Base-by-base conservation (phyloP, 2,797 vertebrate genomes). In the Telmatherina bonti region DNA sequence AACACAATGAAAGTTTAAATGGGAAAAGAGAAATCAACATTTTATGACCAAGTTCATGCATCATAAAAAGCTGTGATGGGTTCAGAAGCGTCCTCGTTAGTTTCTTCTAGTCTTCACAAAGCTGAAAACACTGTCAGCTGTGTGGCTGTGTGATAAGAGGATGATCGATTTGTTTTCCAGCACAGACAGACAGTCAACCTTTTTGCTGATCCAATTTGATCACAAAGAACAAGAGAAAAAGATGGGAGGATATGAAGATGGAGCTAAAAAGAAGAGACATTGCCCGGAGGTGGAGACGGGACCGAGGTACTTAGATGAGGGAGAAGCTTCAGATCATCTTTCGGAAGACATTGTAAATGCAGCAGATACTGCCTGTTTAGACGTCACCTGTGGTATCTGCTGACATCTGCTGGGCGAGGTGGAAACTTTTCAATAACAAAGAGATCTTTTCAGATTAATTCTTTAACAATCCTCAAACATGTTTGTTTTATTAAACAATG, bases 151-250 rank as follows among this genome's bases (percentile, higher is more conserved):
- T 88, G 90, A 92, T 92, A 92, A 92, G 87, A 27, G 61, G 8
- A 53, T 81, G 86, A 91, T 93, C 72, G 78, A 93, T 93, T 84
- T 92, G 86, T 85, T 91, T 86, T 85, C 76, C 73, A 62, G 79
- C 75, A 43, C 72, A 82, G 81, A 85, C 74, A 72, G 87, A 84
- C 88, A 86, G 88, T 75, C 84, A 85, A 76, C 81, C 86, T 84
- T n/a, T 81, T 84, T 84, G 1, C 71, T 65, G 76, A n/a, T 85
- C 64, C 85, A 76, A 91, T 88, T 67, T 78, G 90, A 90, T 92
- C 90, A 90, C 66, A 70, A 33, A n/a, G 67, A 81, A 66, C 62
- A 72, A 66, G 72, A 79, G 57, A 26, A 27, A 64, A 70, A 78
- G 74, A 81, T 78, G 51, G 66, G 62, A 66, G 62, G 78, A 78